Evolutionary conservation across 2,797 vertebrate species (phyloP).

Genomic region (Spinus pinus): DNA sequence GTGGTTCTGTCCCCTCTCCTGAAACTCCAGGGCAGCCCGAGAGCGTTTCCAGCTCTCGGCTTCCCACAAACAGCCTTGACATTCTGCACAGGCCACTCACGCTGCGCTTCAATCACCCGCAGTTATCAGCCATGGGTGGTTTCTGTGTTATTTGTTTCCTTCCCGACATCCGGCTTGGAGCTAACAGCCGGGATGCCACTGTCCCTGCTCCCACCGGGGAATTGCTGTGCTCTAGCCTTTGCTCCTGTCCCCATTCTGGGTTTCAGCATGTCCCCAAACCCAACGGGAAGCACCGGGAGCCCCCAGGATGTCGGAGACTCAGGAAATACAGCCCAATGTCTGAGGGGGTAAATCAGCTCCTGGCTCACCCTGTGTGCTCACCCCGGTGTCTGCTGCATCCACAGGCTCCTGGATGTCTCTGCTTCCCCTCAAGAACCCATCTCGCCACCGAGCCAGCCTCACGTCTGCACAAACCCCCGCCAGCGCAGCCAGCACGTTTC

Average conservation of each 20-base stretch:
- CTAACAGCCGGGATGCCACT: neutral
- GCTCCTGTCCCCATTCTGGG: rapidly evolving
- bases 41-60: neutral
- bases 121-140: neutral
- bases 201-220: neutral
- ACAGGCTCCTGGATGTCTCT: neutral
- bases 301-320: rapidly evolving
- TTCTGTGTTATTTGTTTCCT: constrained; percentile 15
- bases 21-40: neutral
- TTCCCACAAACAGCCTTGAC: neutral
- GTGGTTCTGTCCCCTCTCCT: neutral
- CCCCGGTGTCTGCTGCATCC: neutral
- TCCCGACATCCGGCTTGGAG: neutral
- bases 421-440: neutral
- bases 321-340: rapidly evolving
- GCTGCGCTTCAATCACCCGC: neutral
- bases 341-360: neutral
- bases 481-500: neutral
- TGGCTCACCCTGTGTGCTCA: neutral
- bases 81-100: neutral
- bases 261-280: neutral
- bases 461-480: rapidly evolving
- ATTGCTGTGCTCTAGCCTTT: neutral
- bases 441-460: neutral
- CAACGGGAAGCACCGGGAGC: rapidly evolving